Conservation (phyloP, 2,113 vertebrate genomes). For the Pachypanchax playfairii region DNA sequence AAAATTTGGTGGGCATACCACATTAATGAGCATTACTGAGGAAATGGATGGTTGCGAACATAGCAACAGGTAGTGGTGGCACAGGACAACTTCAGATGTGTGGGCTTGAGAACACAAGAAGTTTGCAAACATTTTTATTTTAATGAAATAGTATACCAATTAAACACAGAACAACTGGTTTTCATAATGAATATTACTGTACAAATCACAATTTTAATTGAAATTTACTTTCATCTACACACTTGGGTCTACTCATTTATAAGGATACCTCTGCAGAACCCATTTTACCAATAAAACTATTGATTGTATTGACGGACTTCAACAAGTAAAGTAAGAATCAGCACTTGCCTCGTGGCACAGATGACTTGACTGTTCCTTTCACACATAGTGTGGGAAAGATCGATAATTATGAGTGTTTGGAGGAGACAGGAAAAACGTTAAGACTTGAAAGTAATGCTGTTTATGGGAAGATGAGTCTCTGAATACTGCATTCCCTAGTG, state of each 20-base stretch:
- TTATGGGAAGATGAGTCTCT: slow-evolving; percentile 24
- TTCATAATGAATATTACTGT: background rate
- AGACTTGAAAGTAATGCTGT: background rate
- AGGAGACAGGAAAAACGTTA: slow-evolving; percentile 9
- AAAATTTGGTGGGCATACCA: slow-evolving; percentile 53
- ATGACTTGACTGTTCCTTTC: slow-evolving; percentile 31
- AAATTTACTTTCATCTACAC: background rate
- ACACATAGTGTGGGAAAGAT: slow-evolving; percentile 33
- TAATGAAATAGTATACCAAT: too few relatives aligned
- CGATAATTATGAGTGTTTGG: slow-evolving; percentile 56
- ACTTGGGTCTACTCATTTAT: too few relatives aligned
- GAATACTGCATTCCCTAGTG: background rate
- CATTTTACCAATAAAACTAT: slow-evolving; percentile 18
- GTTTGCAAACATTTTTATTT: too few relatives aligned
- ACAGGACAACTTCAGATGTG: slow-evolving; percentile 53
- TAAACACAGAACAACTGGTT: background rate
- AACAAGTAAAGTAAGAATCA: slow-evolving; percentile 32
- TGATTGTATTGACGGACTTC: slow-evolving; percentile 27
- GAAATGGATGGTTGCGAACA: slow-evolving; percentile 64
- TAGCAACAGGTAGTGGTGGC: slow-evolving; percentile 52
- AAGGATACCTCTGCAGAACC: background rate
- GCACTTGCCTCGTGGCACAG: slow-evolving; percentile 22
- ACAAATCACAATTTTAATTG: background rate
- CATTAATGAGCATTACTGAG: slow-evolving; percentile 67
- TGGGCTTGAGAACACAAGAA: too few relatives aligned